phyloP scores from a whole-genome alignment of 2,113 vertebrate genomes.

The Anarrhichthys ocellatus region DNA sequence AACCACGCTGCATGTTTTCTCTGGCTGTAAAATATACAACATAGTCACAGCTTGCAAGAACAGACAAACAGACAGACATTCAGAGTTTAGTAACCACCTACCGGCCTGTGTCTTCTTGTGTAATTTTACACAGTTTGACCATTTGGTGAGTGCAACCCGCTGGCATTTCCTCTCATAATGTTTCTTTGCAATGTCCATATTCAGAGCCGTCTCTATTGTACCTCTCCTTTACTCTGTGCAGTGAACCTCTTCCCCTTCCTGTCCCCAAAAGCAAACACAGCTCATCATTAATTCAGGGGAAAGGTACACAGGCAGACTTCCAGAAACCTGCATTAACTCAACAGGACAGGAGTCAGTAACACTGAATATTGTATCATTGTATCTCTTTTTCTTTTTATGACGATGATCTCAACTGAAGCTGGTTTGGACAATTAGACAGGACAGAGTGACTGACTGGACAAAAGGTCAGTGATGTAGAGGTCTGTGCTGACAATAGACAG shows the following conservation, averaged over 20 bases:
- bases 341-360: background rate
- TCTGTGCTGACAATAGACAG: background rate
- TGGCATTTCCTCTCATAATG: slow-evolving; percentile 48
- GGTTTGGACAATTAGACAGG: background rate
- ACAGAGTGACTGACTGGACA: background rate
- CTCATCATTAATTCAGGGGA: slow-evolving; percentile 73
- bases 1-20: slow-evolving; percentile 52
- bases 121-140: slow-evolving; percentile 62
- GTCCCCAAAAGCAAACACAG: slow-evolving; percentile 45
- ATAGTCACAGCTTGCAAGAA: slow-evolving; percentile 21
- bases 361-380: background rate
- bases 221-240: slow-evolving; percentile 35
- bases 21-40: slow-evolving; percentile 18
- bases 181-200: slow-evolving; percentile 55
- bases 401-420: slow-evolving; percentile 3
- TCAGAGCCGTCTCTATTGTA: slow-evolving; percentile 36
- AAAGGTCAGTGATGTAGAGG: background rate
- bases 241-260: slow-evolving; percentile 72
- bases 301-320: background rate
- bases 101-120: slow-evolving; percentile 59
- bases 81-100: slow-evolving; percentile 44
- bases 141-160: slow-evolving; percentile 48
- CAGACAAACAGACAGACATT: slow-evolving; percentile 9
- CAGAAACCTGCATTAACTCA: slow-evolving; percentile 8
- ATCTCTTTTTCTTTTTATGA: background rate